Base-by-base conservation (phyloP, 2,888 invertebrate genomes). In the Diabrotica balteata region DNA sequence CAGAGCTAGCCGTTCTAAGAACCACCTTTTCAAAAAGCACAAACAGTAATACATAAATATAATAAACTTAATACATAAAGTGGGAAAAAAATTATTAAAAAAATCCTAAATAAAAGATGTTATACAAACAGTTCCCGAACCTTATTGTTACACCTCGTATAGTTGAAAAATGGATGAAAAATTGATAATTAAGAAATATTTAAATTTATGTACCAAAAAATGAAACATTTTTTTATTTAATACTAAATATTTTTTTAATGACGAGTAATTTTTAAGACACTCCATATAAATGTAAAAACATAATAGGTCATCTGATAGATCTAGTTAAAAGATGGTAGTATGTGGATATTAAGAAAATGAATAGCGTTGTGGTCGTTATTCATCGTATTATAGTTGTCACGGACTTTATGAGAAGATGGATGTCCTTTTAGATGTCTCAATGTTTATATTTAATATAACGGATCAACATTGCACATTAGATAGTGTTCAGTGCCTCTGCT, bases 361-460 rank as follows among this genome's bases (percentile, higher is more conserved):
- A 62, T 53, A 62, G 59, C 59, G 59, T 57, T 32, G 53, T 50
- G 64, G 72, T 74, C 73, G 72, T 75, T 76, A 75, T 76, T 77
- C 76, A 75, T 73, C 67, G 71, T 66, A 78, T 78, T 77, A 76
- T 66, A 69, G 70, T 75, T 77, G 78, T 78, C 77, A 78, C 72
- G 75, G 69, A 68, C 70, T 73, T 74, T 75, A 76, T 76, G 71
- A 73, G 75, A 79, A 78, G 79, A 79, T 79, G 75, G 77, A 78
- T 78, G 75, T 73, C 71, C 68, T 69, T 69, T 73, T 65, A 74
- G 72, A 73, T 74, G 76, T 74, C 74, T 70, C 68, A 73, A 72
- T 78, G 78, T 77, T 78, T 77, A 76, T 77, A 76, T 76, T 77
- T 74, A 76, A 77, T 77, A 76, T 76, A 76, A 76, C 73, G 70